Conservation (phyloP, 2,113 vertebrate genomes). For the Eolophus roseicapilla region DNA sequence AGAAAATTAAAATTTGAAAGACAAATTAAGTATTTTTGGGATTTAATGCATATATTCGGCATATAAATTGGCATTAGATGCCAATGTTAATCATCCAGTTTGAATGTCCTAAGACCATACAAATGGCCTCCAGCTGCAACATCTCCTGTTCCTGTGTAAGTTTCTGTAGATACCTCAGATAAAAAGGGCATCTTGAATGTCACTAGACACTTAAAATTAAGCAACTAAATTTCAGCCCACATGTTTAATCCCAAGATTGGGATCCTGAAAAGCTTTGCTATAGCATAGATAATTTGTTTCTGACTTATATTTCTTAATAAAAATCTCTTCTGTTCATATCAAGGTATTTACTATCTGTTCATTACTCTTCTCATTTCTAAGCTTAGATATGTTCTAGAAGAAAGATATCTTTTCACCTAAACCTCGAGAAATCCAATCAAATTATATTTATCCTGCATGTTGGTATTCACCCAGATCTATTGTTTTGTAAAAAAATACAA, state of each 20-base stretch:
- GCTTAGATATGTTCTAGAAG: not conserved
- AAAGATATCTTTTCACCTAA: not conserved
- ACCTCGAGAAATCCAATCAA: not conserved
- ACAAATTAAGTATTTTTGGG: not conserved
- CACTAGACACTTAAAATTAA: not conserved
- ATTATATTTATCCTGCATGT: not conserved
- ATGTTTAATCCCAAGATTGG: not conserved
- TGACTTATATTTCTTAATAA: not conserved
- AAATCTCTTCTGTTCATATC: rapidly evolving
- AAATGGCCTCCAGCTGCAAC: not conserved
- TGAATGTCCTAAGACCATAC: not conserved
- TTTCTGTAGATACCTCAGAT: not conserved
- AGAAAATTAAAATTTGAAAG: not conserved
- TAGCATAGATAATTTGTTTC: not conserved
- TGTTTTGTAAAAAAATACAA: not conserved
- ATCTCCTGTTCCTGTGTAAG: not conserved
- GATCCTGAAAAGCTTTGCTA: not conserved
- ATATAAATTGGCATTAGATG: not conserved
- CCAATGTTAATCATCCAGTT: not conserved
- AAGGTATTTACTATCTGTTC: not conserved
- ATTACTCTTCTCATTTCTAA: not conserved
- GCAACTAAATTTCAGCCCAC: not conserved
- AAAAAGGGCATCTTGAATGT: not conserved
- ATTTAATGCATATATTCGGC: not conserved
- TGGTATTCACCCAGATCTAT: not conserved